Base-by-base conservation (phyloP, 1,140 invertebrate species). In the Drosophila tsacasi region DNA sequence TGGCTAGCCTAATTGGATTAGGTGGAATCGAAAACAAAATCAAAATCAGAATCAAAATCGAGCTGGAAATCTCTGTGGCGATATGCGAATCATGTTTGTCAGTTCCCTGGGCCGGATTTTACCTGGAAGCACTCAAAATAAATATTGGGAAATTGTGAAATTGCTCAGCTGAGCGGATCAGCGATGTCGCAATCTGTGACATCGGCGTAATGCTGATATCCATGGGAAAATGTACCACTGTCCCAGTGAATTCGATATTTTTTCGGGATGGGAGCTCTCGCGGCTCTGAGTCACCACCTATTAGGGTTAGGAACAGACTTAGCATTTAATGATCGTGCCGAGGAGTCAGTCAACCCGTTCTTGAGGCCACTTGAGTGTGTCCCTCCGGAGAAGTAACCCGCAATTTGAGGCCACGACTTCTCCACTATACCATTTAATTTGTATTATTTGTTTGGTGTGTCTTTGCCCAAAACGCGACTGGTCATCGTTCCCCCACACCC, bases 1-100 rank as follows among this genome's bases (percentile, higher is more conserved):
- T 39, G 54, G 32, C 83, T 90, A 85, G 58, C 85, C 85, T 90
- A 90, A 90, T 90, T 90, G 85, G 85, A 90, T 90, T 90, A 90
- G 87, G 62, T 54, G 78, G 83, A 90, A 90, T 72, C 81, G 85
- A 85, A 85, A 86, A 76, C 82, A 81, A 85, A 82, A 79, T 79
- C 85, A 78, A 89, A 80, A 59, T 73, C 80, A 57, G 59, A 63
- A 59, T 73, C 76, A 57, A 67, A 49, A 59, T 72, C 66, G 35
- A 30, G 39, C n/a, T 63, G 23, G 25, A 65, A 46, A 58, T 68
- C 54, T 67, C 62, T 58, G 44, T 47, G 44, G 35, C 55, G 49
- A 55, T 65, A 62, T 57, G 76, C 83, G 83, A 83, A 87, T 87
- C 83, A 87, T 87, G 83, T 87, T 87, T 76, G 79, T 83, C 60